Conservation (phyloP, 2,797 vertebrate genomes). For the Galago senegalensis region DNA sequence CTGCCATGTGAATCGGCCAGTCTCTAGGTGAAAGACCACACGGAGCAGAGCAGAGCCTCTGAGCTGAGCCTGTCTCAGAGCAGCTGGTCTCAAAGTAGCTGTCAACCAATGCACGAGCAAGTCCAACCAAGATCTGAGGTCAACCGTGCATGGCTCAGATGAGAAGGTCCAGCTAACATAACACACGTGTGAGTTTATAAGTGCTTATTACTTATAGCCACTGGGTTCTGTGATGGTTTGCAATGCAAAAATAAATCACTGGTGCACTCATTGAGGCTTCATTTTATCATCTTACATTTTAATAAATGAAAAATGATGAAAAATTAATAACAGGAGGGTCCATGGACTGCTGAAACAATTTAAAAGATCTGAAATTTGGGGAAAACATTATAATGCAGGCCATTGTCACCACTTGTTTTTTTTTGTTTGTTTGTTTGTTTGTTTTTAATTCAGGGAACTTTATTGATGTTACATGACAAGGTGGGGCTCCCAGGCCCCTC, state of each 20-base stretch:
- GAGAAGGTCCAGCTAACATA: not conserved
- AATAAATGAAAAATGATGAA: not conserved
- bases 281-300: conserved; percentile 18
- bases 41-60: not conserved
- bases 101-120: not conserved
- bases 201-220: not conserved
- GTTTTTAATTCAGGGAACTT: no score
- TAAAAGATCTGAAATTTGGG: not conserved
- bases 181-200: not conserved
- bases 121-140: not conserved
- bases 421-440: no score
- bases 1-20: not conserved
- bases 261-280: not conserved
- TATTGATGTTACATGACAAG: no score
- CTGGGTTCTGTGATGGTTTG: conserved; percentile 1
- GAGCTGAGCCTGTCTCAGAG: conserved; percentile 37
- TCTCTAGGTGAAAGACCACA: not conserved
- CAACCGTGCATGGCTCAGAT: not conserved
- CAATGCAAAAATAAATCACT: not conserved
- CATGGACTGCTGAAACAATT: not conserved
- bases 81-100: conserved; percentile 35
- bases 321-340: not conserved
- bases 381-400: accelerated
- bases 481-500: no score
- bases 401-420: not conserved